Evolutionary conservation across 1,140 invertebrate genomes (phyloP).

Genomic region (Pseudomyrmex dendroicus): DNA sequence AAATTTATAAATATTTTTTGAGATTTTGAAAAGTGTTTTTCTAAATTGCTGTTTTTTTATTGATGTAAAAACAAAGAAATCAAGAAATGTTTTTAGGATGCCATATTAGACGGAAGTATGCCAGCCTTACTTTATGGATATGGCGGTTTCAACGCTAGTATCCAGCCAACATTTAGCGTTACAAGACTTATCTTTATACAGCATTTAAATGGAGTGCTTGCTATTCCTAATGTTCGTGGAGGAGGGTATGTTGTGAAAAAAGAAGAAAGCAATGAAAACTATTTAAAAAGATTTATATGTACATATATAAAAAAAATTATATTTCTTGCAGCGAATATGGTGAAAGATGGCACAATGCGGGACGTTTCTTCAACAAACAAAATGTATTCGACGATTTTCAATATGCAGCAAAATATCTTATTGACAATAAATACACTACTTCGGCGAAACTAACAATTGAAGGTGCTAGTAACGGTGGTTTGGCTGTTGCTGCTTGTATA

Average conservation of each 20-base stretch:
- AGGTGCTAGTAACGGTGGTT: slow-evolving; percentile 98
- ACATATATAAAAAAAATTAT: background rate
- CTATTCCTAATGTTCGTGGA: slow-evolving; percentile 97
- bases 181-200: slow-evolving; percentile 95
- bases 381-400: slow-evolving; percentile 99
- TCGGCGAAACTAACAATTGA: slow-evolving; percentile 93
- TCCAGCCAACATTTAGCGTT: slow-evolving; percentile 94
- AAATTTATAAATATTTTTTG: background rate
- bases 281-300: slow-evolving; percentile 14
- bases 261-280: background rate
- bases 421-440: slow-evolving; percentile 93
- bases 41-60: slow-evolving; percentile 30
- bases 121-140: slow-evolving; percentile 97
- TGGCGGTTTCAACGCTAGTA: slow-evolving; percentile 97
- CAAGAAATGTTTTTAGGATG: slow-evolving; percentile 82
- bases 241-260: slow-evolving; percentile 90
- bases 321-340: slow-evolving; percentile 94
- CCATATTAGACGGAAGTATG: slow-evolving; percentile 89
- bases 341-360: slow-evolving; percentile 98
- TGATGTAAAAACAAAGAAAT: background rate
- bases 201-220: slow-evolving; percentile 94
- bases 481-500: slow-evolving; percentile 95
- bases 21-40: slow-evolving; percentile 22
- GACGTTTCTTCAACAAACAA: slow-evolving; percentile 96
- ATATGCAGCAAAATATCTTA: slow-evolving; percentile 95